A percentile compares a stretch with the other conserved stretches of the same genome.
phyloP scores from a whole-genome alignment of 2,888 invertebrate genomes.

The Priocnemis perturbator region DNA sequence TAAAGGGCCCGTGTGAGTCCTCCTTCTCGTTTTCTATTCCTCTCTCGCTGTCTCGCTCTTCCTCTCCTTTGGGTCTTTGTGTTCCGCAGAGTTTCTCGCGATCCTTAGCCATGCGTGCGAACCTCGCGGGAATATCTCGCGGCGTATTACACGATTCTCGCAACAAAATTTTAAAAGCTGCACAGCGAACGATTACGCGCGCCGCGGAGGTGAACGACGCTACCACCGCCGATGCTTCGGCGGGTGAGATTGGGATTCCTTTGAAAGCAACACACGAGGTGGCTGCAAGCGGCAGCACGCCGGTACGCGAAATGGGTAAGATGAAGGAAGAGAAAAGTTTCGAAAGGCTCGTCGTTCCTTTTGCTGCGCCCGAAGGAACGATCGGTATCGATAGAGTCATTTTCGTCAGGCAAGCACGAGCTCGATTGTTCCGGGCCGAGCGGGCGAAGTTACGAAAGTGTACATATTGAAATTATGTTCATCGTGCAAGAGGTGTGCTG shows the following conservation, averaged over 20 bases:
- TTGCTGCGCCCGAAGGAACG: constrained; percentile 33
- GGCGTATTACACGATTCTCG: constrained; percentile 25
- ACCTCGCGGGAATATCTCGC: constrained; percentile 25
- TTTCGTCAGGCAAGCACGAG: constrained; percentile 46
- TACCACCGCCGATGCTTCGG: neutral
- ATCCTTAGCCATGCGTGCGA: constrained; percentile 38
- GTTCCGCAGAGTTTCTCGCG: constrained; percentile 34
- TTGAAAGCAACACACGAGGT: constrained; percentile 14
- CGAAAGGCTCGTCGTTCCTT: constrained; percentile 32
- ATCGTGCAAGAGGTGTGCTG: neutral
- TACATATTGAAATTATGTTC: constrained; percentile 2
- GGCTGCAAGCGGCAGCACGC: constrained; percentile 7
- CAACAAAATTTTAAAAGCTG: constrained; percentile 52
- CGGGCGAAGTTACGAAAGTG: constrained; percentile 1
- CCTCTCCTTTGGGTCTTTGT: constrained; percentile 18
- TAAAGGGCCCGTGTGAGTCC: neutral
- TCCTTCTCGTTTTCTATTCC: constrained; percentile 10
- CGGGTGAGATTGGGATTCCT: constrained; percentile 20
- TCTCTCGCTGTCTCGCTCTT: constrained; percentile 11
- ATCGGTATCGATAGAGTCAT: constrained; percentile 54
- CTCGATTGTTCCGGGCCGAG: constrained; percentile 17
- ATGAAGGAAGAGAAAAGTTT: constrained; percentile 16
- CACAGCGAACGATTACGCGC: constrained; percentile 19
- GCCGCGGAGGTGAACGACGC: neutral
- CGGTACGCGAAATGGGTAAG: constrained; percentile 7